A percentile compares a stretch with the other conserved stretches of the same genome.
Conservation (phyloP, 2,113 vertebrate genomes). For the Antigone vipio region DNA sequence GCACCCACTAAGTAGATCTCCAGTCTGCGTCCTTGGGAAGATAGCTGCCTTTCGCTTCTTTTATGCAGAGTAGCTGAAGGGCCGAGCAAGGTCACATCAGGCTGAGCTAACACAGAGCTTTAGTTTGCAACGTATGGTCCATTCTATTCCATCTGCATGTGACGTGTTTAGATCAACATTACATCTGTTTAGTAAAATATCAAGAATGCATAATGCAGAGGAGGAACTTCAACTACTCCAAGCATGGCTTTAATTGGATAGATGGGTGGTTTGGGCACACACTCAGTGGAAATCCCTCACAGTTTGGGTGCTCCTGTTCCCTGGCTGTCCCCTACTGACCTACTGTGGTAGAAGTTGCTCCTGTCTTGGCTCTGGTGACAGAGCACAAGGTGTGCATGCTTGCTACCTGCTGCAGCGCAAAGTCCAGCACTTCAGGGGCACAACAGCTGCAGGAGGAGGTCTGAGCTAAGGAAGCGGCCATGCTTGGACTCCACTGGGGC, state of each 20-base stretch:
- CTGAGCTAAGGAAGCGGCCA: neutral
- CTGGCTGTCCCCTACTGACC: neutral
- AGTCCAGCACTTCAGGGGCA: neutral
- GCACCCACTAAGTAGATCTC: neutral
- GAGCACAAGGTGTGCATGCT: neutral
- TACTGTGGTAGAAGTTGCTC: neutral
- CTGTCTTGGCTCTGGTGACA: neutral
- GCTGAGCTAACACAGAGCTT: neutral
- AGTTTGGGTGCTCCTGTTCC: neutral
- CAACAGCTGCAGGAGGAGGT: neutral
- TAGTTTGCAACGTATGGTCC: neutral
- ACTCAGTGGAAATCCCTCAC: fast-evolving
- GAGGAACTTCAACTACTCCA: neutral
- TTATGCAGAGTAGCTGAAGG: neutral
- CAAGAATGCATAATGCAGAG: neutral
- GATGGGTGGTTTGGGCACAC: neutral
- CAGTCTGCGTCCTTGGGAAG: neutral
- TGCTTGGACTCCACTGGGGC: neutral
- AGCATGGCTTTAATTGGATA: neutral
- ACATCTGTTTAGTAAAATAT: neutral
- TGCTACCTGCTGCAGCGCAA: neutral
- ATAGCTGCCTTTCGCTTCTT: neutral
- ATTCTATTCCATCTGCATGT: neutral
- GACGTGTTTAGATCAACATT: neutral
- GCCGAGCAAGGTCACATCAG: fast-evolving